Evolutionary conservation across 2,888 invertebrate genomes (phyloP), one percentile per base, ranked within the genome.

Genomic region (Limulus polyphemus): DNA sequence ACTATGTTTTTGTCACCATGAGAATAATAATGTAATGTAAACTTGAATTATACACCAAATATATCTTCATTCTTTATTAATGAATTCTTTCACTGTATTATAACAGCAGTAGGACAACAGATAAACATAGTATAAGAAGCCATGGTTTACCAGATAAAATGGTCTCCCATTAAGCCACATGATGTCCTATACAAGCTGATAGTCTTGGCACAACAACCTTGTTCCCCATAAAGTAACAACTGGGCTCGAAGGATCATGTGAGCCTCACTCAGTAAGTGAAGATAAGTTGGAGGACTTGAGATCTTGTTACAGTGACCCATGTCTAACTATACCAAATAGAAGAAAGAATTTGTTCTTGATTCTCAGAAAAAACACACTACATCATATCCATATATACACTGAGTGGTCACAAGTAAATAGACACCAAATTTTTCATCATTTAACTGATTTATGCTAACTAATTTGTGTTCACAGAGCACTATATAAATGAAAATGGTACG

Each of bases 181-280:
- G 66, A 66, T 32, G 60, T 64, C 47, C 47, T 58, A 49, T 55
- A 64, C 13, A 60, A 55, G 12, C 49, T 55, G 49, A 61, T 63
- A 5, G 58, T 60, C 59, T 66, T 64, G 49, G 57, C 48, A 17
- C 49, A 55, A 49, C 54, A 17, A n/a, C 49, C 47, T 9, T 59
- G 55, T 48, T 61, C 50, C 12, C 54, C 54, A 54, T 17, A 16
- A 13, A 64, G 49, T n/a, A 66, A 60, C 54, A 64, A 52, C 49
- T 66, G 59, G 5, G 61, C 59, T 32, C 67, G 50, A 58, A 88
- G 75, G 70, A 87, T 81, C 68, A 85, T 80, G 72, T 86, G 85
- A 9, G 85, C 85, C 75, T 88, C 88, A 69, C 83, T 82, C 72
- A 88, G 77, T 61, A 89, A 77, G 74, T 87, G 85, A 63, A 83